Base-by-base conservation (phyloP, 2,888 invertebrate species). In the Scaptomyza reducta region DNA sequence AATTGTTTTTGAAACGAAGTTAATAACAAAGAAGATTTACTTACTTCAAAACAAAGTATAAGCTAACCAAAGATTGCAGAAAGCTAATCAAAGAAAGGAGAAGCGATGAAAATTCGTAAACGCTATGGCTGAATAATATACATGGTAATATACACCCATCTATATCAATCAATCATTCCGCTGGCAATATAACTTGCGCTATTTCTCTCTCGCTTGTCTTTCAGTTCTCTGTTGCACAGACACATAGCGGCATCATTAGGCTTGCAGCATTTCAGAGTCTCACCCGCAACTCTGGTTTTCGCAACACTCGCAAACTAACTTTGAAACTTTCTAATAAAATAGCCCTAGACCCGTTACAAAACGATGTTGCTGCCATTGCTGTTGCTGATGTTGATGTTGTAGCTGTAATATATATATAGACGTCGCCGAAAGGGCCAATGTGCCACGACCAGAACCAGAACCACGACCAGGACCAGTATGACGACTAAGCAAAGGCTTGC, bases 251-350 rank as follows among this genome's bases (percentile, higher is more conserved):
- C 79, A 82, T 79, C 79, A 79, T 79, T 79, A 79, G 82, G 74
- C 79, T 82, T 66, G 75, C 80, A 83, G 80, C 84, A 75, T 79
- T 79, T 77, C 80, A 61, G 59, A 47, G 53, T 69, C 63, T 56
- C 62, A 51, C 56, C 75, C 67, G 61, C 77, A 84, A 74, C 77
- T 69, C 80, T 74, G 70, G 76, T 70, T 74, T 74, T 74, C 66
- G 64, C 66, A 79, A 54, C 69, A 79, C 64, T 79, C 77, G 59
- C 65, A 82, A 85, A 85, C 77, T 77, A 77, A 82, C 79, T 82
- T 82, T 75, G 59, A 82, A 82, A 82, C 75, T 82, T 82, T 82
- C 79, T 79, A 79, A 79, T 82, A 82, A 82, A 82, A 85, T 85
- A 85, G 81, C 86, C 83, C 64, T 72, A 64, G 67, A 51, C 46